Evolutionary conservation across 2,888 invertebrate species (phyloP), one percentile per base, ranked within the genome.

Genomic region (Dasysyrphus albostriatus): DNA sequence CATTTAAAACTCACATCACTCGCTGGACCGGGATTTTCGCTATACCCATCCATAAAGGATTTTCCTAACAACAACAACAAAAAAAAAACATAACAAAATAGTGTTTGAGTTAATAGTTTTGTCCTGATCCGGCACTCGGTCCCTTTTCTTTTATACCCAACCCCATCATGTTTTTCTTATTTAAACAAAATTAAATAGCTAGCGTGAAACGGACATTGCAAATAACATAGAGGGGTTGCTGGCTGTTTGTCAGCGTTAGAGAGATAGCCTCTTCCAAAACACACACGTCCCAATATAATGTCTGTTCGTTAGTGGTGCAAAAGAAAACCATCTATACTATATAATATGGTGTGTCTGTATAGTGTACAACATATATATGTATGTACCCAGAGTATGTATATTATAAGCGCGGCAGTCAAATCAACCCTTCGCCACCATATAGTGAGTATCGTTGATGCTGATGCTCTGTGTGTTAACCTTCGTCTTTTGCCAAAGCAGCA

Each of bases 111-210:
- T 85, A 85, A 85, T 85, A 85, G 85, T 85, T 85, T 85, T 78
- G 82, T 85, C 81, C 85, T 77, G 85, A 85, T 85, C 85, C 75
- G 83, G 83, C 59, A 83, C 75, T 75, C 83, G 78, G 77, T 78
- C 83, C 82, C 83, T 83, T 70, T 59, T 49, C 59, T 49, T 14
- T 67, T 49, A 49, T 49, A 67, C 49, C 69, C 65, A 72, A 81
- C 61, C 61, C 61, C 87, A 79, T 78, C 87, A 83, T 83, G 87
- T 75, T 78, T 83, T 83, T 70, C 83, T 87, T 83, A 87, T 82
- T 87, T 87, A 87, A 87, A 87, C 87, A 87, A 83, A 87, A 87
- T 87, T 83, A 87, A 87, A 87, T 87, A 87, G 87, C 78, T 75
- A 78, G 83, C 87, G 83, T 87, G 74, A 87, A 83, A 83, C 83